These are phyloP conservation scores for Drosophila mettleri DNA, from an alignment of 2,888 invertebrate genomes.

Conservation along the genomic window DNA sequence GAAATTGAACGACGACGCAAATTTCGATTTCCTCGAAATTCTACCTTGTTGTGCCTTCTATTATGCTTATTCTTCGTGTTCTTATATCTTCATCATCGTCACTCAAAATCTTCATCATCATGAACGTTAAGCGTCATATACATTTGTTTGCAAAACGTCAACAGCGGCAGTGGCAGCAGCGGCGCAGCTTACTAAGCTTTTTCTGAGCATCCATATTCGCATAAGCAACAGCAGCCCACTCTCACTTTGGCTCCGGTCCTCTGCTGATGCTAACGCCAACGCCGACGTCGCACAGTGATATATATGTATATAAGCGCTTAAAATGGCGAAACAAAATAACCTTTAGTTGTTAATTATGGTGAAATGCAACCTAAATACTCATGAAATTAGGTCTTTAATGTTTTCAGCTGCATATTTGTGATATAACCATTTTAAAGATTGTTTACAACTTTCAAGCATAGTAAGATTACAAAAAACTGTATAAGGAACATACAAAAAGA, in stretches of 20 bases:
- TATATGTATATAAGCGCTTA: slow-evolving; percentile 8
- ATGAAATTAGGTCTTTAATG: not conserved
- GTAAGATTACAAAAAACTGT: too few species aligned
- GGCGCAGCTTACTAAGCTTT: slow-evolving; percentile 76
- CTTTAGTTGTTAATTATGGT: not conserved
- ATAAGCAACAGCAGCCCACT: slow-evolving; percentile 54
- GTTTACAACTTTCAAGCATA: not conserved
- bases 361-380: not conserved
- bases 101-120: slow-evolving; percentile 53
- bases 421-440: not conserved
- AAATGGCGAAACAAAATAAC: not conserved
- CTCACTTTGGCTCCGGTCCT: slow-evolving; percentile 51
- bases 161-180: slow-evolving; percentile 37
- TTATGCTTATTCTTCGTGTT: slow-evolving; percentile 66
- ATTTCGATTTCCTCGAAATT: slow-evolving; percentile 80
- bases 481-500: too few species aligned
- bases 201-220: slow-evolving; percentile 67
- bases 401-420: not conserved
- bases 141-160: slow-evolving; percentile 68
- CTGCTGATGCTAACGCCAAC: slow-evolving; percentile 40
- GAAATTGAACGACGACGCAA: slow-evolving; percentile 77
- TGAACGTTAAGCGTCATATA: slow-evolving; percentile 45
- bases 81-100: slow-evolving; percentile 50
- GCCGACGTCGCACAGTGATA: slow-evolving; percentile 52
- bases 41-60: slow-evolving; percentile 72